A percentile compares a stretch with the other conserved stretches of the same genome.
These are phyloP conservation scores for Hedya salicella DNA, from an alignment of 2,888 invertebrate genomes.

Conservation along the genomic window DNA sequence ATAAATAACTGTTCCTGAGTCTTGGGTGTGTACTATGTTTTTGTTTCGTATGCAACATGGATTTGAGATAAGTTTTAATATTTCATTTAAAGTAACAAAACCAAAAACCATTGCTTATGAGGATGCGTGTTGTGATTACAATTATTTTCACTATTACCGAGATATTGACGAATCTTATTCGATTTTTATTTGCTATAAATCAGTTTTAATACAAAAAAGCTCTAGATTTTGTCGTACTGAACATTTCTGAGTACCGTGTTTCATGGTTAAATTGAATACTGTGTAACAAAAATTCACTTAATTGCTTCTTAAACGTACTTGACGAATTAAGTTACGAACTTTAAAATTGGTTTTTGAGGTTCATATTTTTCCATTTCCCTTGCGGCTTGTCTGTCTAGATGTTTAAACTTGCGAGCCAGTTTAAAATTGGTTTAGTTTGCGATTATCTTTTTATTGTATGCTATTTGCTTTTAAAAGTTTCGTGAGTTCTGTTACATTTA, in stretches of 20 bases:
- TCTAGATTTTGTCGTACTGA: neutral
- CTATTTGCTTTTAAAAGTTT: constrained; percentile 14
- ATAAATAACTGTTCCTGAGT: too few species aligned
- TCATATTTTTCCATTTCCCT: constrained; percentile 26
- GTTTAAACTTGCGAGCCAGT: constrained; percentile 17
- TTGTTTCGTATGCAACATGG: too few species aligned
- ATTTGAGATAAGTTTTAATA: too few species aligned
- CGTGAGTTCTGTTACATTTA: neutral
- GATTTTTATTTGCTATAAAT: too few species aligned
- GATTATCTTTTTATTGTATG: constrained; percentile 15
- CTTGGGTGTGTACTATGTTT: too few species aligned
- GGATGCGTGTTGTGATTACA: too few species aligned
- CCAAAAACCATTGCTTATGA: too few species aligned
- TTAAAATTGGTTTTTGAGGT: constrained; percentile 40
- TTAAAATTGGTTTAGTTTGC: constrained; percentile 35
- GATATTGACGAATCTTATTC: too few species aligned
- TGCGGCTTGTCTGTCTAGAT: neutral
- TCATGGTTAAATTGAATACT: constrained; percentile 36
- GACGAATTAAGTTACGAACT: constrained; percentile 26
- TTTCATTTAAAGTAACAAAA: too few species aligned
- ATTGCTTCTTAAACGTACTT: constrained; percentile 42
- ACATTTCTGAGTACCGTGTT: constrained; percentile 6
- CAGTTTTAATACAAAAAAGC: neutral
- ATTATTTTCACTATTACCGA: too few species aligned
- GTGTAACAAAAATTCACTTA: constrained; percentile 38